Percentiles rank a stretch among this genome's conserved stretches.
phyloP scores from a whole-genome alignment of 2,113 vertebrate species.

The Lota lota region DNA sequence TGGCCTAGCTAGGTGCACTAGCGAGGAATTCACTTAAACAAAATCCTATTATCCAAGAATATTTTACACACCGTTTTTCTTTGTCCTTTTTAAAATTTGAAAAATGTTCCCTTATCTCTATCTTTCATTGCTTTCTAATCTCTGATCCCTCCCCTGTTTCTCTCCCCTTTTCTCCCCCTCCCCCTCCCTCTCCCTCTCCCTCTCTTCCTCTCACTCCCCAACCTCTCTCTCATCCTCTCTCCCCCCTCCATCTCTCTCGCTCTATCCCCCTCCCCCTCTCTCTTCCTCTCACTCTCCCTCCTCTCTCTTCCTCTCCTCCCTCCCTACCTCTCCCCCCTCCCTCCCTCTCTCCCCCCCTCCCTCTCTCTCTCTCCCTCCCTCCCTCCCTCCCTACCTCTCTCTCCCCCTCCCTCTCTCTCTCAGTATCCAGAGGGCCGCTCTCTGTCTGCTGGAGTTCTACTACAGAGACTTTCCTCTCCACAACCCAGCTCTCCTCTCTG shows the following conservation, averaged over 20 bases:
- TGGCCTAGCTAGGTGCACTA: too few relatives aligned
- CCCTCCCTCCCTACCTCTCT: not conserved
- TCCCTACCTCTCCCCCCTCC: constrained; percentile 17
- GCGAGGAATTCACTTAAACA: too few relatives aligned
- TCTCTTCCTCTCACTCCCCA: constrained; percentile 2
- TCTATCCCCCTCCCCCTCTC: not conserved
- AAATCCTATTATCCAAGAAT: too few relatives aligned
- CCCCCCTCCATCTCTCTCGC: not conserved
- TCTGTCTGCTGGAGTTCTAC: constrained; percentile 91
- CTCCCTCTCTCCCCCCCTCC: constrained; percentile 8
- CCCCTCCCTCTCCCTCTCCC: too few relatives aligned
- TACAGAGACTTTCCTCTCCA: constrained; percentile 92
- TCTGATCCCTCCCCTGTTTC: not conserved
- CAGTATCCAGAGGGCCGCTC: constrained; percentile 91
- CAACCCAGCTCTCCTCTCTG: constrained; percentile 85
- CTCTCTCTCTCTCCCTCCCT: not conserved
- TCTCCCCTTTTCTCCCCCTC: constrained; percentile 2
- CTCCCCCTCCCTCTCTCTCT: constrained; percentile 1
- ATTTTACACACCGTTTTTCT: not conserved
- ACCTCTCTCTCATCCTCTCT: not conserved
- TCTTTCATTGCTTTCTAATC: too few relatives aligned
- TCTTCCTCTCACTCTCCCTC: constrained; percentile 2
- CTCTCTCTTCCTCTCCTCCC: not conserved
- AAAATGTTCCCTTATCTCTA: not conserved
- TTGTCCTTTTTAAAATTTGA: not conserved